Percentiles rank a stretch among this genome's conserved stretches.
Conservation (phyloP, 2,888 invertebrate species). For the Tupiocoris notatus region DNA sequence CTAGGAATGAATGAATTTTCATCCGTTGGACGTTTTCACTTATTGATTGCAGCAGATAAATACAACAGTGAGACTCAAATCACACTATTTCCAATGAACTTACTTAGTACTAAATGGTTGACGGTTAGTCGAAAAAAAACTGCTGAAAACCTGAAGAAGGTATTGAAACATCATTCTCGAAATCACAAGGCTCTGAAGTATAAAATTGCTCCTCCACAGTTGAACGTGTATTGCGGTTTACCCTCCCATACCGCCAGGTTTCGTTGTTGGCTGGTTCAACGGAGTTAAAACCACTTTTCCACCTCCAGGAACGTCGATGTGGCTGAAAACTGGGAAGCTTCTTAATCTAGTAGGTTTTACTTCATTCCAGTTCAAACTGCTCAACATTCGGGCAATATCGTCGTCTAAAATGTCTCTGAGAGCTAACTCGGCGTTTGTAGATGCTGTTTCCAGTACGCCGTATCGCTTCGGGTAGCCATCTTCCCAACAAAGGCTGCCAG, state of each 20-base stretch:
- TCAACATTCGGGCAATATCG: neutral
- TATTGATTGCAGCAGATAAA: too few species aligned
- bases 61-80: too few species aligned
- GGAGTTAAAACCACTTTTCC: constrained; percentile 21
- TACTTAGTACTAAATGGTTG: too few species aligned
- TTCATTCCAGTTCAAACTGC: constrained; percentile 10
- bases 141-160: too few species aligned
- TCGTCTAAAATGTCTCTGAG: constrained; percentile 20
- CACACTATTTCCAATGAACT: too few species aligned
- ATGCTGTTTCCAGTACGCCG: neutral
- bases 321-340: constrained; percentile 17
- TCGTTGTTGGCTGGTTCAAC: constrained; percentile 22
- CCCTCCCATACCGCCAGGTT: constrained; percentile 27
- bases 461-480: neutral
- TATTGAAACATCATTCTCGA: too few species aligned
- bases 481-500: neutral
- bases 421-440: constrained; percentile 16
- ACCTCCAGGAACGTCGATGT: constrained; percentile 22
- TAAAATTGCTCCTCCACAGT: too few species aligned
- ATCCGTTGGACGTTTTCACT: too few species aligned
- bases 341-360: neutral
- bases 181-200: too few species aligned
- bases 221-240: too few species aligned
- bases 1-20: too few species aligned
- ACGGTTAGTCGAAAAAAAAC: too few species aligned